Conservation (phyloP, 2,113 vertebrate species). For the Corydoras maculifer region DNA sequence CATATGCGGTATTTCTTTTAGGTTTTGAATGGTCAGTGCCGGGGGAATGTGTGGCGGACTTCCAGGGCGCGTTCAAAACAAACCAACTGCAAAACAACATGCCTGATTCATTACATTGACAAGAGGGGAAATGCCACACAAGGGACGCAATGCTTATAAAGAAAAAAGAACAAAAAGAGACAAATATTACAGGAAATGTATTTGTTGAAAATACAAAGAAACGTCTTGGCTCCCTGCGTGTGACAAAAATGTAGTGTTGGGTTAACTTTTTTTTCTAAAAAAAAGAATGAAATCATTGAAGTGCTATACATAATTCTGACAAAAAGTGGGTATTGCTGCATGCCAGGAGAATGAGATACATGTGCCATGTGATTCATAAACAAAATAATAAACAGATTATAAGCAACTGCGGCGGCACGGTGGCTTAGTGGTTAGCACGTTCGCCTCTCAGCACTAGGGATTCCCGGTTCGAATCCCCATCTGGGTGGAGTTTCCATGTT, state of each 20-base stretch:
- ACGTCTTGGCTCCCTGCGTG: background rate
- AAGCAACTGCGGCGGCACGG: too few species aligned
- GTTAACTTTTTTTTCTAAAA: background rate
- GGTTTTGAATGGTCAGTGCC: constrained; percentile 3
- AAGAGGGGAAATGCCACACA: constrained; percentile 16
- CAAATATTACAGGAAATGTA: background rate
- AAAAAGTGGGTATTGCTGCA: background rate
- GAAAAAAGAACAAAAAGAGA: constrained; percentile 15
- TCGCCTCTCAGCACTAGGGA: too few species aligned
- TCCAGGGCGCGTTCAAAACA: background rate
- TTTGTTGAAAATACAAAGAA: background rate
- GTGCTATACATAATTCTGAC: background rate
- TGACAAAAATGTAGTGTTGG: background rate
- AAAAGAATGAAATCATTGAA: background rate
- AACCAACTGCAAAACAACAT: constrained; percentile 19
- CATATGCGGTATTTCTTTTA: background rate
- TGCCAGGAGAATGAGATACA: background rate
- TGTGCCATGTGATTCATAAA: background rate
- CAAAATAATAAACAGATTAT: background rate
- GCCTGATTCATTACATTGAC: constrained; percentile 31
- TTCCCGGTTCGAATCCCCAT: too few species aligned
- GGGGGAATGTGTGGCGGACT: constrained; percentile 9
- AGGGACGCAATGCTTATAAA: constrained; percentile 14
- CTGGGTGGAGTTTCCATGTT: too few species aligned
- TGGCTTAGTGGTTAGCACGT: too few species aligned